Conservation (phyloP, 1,140 invertebrate genomes). For the Saccostrea cuccullata region DNA sequence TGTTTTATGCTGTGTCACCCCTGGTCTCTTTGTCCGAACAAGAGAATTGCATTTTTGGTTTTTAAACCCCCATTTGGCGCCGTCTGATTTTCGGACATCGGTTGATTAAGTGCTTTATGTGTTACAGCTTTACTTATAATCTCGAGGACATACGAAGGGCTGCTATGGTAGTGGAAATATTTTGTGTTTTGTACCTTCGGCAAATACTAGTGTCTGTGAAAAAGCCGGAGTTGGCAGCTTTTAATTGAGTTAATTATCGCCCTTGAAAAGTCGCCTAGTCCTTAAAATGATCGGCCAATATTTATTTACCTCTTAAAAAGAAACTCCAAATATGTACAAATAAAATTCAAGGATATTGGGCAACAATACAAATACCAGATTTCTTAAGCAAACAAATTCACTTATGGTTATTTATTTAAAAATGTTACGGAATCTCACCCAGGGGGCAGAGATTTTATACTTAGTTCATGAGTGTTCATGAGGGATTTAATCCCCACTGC, state of each 20-base stretch:
- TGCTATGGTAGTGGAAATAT: neutral
- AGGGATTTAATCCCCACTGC: neutral
- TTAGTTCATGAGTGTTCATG: neutral
- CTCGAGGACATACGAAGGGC: neutral
- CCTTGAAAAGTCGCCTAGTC: neutral
- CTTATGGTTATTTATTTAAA: conserved; percentile 19
- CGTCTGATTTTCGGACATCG: neutral
- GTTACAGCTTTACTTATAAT: neutral
- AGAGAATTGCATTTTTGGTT: neutral
- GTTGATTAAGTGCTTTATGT: neutral
- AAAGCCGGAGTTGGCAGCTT: neutral
- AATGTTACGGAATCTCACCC: neutral
- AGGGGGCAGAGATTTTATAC: neutral
- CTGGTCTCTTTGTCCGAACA: neutral
- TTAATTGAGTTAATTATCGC: conserved; percentile 5
- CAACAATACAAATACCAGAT: neutral
- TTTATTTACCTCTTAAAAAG: conserved; percentile 5
- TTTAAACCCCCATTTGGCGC: neutral
- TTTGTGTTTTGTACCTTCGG: neutral
- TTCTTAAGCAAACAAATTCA: conserved; percentile 26
- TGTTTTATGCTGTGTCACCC: neutral
- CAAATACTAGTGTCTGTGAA: conserved; percentile 12
- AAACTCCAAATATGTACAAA: neutral
- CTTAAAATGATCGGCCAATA: neutral
- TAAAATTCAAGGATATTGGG: neutral